Conservation (phyloP, 2,888 invertebrate genomes). For the Anaspis maculata region DNA sequence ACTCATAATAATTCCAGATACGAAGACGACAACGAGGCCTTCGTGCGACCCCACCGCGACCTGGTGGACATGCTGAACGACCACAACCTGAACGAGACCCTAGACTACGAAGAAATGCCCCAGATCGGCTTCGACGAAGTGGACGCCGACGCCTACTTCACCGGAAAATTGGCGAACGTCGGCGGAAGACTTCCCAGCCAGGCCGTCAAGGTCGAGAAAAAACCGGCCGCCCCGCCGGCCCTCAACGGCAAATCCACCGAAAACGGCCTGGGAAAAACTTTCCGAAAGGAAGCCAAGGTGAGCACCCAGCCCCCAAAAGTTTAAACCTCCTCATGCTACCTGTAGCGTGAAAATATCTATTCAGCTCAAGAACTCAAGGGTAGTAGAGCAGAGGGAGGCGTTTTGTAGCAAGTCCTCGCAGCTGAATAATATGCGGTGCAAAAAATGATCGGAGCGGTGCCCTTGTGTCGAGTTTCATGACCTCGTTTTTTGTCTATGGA, state of each 20-base stretch:
- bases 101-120: constrained; percentile 44
- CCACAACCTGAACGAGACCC: constrained; percentile 37
- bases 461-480: too few species aligned
- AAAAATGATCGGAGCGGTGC: too few species aligned
- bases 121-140: constrained; percentile 36
- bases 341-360: too few species aligned
- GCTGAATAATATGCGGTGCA: too few species aligned
- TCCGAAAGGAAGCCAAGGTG: constrained; percentile 19
- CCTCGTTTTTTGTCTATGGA: too few species aligned
- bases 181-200: constrained; percentile 40
- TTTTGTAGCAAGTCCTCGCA: too few species aligned
- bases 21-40: constrained; percentile 12
- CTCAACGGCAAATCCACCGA: background rate
- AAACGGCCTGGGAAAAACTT: constrained; percentile 11
- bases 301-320: background rate
- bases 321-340: too few species aligned
- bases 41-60: constrained; percentile 17
- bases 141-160: constrained; percentile 19
- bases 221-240: constrained; percentile 2
- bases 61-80: constrained; percentile 42
- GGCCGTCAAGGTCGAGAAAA: constrained; percentile 17
- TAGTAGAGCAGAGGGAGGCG: too few species aligned
- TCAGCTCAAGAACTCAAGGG: too few species aligned
- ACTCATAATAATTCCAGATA: too few species aligned
- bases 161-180: constrained; percentile 39